A percentile compares a stretch with the other conserved stretches of the same genome.
Evolutionary conservation across 2,113 vertebrate genomes (phyloP).

Genomic region (Fregetta grallaria): DNA sequence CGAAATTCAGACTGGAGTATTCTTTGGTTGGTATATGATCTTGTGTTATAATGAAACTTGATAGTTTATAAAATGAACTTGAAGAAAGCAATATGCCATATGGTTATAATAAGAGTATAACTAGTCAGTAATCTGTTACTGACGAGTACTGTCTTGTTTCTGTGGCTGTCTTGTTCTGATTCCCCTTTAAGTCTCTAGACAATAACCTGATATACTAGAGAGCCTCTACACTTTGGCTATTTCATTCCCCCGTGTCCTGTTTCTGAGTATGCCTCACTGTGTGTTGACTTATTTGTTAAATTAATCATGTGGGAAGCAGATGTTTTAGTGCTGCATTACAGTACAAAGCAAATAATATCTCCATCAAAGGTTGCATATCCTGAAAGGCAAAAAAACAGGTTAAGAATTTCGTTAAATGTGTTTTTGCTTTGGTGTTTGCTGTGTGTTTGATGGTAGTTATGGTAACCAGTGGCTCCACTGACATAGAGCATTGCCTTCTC

Average conservation of each 20-base stretch:
- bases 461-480: neutral
- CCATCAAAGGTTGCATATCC: neutral
- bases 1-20: neutral
- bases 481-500: neutral
- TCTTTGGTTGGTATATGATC: neutral
- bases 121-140: neutral
- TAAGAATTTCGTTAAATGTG: neutral
- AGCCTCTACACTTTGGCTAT: neutral
- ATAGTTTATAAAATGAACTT: neutral
- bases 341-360: neutral
- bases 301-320: slow-evolving; percentile 55
- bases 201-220: neutral
- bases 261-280: neutral
- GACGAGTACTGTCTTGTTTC: neutral
- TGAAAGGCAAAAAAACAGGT: neutral
- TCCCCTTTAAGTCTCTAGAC: neutral
- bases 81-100: neutral
- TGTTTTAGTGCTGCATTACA: slow-evolving; percentile 26
- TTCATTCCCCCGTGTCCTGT: neutral
- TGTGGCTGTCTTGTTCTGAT: neutral
- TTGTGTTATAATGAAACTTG: neutral
- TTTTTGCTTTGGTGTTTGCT: neutral
- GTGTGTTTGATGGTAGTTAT: neutral
- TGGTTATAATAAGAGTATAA: neutral
- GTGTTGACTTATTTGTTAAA: slow-evolving; percentile 44